Conservation (phyloP, 1,140 invertebrate genomes). For the Drosophila teissieri region DNA sequence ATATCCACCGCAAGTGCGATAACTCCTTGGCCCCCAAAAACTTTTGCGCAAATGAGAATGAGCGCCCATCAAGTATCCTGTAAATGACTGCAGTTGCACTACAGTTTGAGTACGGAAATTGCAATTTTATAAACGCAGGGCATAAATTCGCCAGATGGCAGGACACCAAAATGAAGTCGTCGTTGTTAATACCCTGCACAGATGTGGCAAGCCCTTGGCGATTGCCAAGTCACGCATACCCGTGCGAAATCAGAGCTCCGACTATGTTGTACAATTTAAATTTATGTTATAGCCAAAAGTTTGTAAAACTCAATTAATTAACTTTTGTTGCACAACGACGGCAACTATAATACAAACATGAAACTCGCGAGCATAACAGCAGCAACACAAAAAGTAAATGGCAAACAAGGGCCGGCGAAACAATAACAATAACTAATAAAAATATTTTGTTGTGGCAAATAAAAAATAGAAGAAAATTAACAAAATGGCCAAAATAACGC, state of each 20-base stretch:
- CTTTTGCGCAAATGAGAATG: constrained; percentile 41
- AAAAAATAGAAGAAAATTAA: constrained; percentile 55
- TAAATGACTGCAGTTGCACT: constrained; percentile 79
- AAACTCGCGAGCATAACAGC: constrained; percentile 28
- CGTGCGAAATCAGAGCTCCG: constrained; percentile 25
- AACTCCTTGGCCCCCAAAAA: constrained; percentile 39
- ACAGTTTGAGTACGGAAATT: constrained; percentile 49
- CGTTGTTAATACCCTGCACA: constrained; percentile 22
- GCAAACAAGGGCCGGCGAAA: constrained; percentile 36
- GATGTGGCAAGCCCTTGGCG: background rate
- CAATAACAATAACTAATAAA: constrained; percentile 77
- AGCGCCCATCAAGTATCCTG: constrained; percentile 56
- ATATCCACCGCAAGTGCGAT: constrained; percentile 31
- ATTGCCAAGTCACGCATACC: constrained; percentile 9
- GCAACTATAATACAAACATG: constrained; percentile 53
- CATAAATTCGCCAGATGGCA: constrained; percentile 38
- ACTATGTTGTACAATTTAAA: constrained; percentile 64
- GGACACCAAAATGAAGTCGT: constrained; percentile 2
- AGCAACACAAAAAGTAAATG: constrained; percentile 21
- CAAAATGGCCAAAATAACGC: constrained; percentile 48
- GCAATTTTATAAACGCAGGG: constrained; percentile 67
- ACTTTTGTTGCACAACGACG: constrained; percentile 66
- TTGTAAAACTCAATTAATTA: constrained; percentile 82
- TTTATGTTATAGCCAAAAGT: constrained; percentile 78
- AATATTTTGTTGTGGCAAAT: constrained; percentile 72